Conservation (phyloP, 2,888 invertebrate species). For the Taphrorychus bicolor region DNA sequence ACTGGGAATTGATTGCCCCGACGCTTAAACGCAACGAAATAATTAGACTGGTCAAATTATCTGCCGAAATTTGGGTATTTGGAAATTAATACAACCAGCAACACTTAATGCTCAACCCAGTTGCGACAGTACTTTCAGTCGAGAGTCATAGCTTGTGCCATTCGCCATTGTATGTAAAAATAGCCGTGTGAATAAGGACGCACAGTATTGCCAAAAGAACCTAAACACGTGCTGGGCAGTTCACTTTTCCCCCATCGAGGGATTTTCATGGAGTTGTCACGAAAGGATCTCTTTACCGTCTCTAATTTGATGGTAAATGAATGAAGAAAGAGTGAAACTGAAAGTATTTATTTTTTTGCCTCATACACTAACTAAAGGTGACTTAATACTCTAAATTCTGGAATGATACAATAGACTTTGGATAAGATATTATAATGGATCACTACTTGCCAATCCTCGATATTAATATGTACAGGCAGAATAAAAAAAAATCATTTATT, state of each 20-base stretch:
- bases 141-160: conserved; percentile 31
- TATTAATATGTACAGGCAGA: too few species aligned
- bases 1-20: conserved; percentile 14
- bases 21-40: background rate
- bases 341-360: too few species aligned
- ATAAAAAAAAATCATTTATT: too few species aligned
- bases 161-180: conserved; percentile 37
- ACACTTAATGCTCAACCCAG: background rate
- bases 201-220: conserved; percentile 21
- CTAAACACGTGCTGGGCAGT: conserved; percentile 4
- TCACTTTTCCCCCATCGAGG: background rate
- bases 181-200: conserved; percentile 23
- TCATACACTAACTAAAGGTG: too few species aligned
- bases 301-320: too few species aligned
- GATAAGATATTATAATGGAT: too few species aligned
- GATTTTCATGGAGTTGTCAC: too few species aligned
- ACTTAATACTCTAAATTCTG: too few species aligned
- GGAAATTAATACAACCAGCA: background rate
- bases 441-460: too few species aligned
- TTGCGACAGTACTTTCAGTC: background rate
- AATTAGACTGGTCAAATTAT: background rate
- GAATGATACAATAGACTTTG: too few species aligned
- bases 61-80: background rate
- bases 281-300: too few species aligned
- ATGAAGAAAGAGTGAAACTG: too few species aligned